Percentiles rank a stretch among this genome's conserved stretches.
Conservation (phyloP, 2,797 vertebrate genomes). For the Danio kyathit region DNA sequence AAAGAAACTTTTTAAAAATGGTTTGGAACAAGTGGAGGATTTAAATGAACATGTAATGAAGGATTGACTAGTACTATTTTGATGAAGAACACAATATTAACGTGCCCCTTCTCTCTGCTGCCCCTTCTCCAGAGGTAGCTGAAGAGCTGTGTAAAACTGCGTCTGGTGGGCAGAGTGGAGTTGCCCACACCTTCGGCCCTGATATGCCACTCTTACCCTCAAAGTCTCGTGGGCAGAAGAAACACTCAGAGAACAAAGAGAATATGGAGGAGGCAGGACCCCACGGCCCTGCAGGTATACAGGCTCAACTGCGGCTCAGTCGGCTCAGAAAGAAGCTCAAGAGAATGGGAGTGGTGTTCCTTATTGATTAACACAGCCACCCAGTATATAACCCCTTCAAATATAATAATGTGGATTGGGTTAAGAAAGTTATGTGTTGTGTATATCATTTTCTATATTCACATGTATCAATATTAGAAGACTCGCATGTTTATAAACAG, state of each 20-base stretch:
- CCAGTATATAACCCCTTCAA: constrained; percentile 1
- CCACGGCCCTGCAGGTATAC: constrained; percentile 90
- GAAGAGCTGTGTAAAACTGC: constrained; percentile 95
- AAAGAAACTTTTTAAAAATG: too few relatives aligned
- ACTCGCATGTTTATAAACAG: not conserved
- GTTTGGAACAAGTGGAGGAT: too few relatives aligned
- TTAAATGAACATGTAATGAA: not conserved
- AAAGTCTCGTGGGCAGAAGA: constrained; percentile 92
- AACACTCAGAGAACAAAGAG: constrained; percentile 97
- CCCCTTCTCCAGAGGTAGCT: constrained; percentile 87
- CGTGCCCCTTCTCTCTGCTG: constrained; percentile 16
- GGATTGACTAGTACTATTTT: not conserved
- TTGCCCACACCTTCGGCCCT: constrained; percentile 85
- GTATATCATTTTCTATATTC: not conserved
- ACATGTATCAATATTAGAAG: constrained; percentile 1
- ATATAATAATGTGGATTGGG: not conserved
- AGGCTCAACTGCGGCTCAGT: constrained; percentile 55
- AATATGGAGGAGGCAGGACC: constrained; percentile 89
- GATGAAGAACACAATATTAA: not conserved
- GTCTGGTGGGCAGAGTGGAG: constrained; percentile 84
- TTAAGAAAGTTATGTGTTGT: constrained; percentile 4
- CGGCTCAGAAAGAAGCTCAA: constrained; percentile 70
- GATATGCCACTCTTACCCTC: constrained; percentile 93
- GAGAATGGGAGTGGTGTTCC: constrained; percentile 76
- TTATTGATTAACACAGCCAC: constrained; percentile 55